phyloP scores from a whole-genome alignment of 1,140 invertebrate genomes.

The Scaptodrosophila lebanonensis region DNA sequence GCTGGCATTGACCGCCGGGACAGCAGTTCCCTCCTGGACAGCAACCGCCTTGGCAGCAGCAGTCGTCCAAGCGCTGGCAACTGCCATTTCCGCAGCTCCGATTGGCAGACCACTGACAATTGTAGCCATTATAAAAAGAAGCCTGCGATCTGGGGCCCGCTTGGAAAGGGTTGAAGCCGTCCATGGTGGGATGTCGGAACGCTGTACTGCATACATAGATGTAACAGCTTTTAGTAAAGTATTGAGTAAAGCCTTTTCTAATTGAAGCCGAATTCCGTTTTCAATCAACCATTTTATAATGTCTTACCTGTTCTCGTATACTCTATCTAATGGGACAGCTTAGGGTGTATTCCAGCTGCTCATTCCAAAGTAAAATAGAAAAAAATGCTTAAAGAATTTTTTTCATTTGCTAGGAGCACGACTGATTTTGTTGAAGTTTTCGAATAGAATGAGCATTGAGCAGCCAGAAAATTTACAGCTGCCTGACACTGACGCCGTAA shows the following conservation, averaged over 20 bases:
- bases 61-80: conserved; percentile 7
- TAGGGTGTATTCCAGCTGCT: conserved; percentile 8
- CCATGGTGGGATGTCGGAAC: no score
- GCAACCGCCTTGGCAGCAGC: neutral
- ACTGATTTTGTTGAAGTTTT: conserved; percentile 10
- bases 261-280: no score
- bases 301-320: no score
- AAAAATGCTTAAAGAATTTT: conserved; percentile 2
- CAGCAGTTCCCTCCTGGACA: conserved; percentile 38
- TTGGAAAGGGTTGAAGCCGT: no score
- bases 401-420: conserved; percentile 14
- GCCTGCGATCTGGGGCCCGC: no score
- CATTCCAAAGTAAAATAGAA: conserved; percentile 9
- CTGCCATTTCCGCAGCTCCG: conserved; percentile 30
- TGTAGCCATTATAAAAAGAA: neutral
- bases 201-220: no score
- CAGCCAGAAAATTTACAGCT: neutral
- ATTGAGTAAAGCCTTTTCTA: no score
- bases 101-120: neutral
- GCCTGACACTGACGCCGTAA: neutral
- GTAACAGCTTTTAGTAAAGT: no score
- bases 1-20: conserved; percentile 20
- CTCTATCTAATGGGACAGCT: no score
- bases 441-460: conserved; percentile 34
- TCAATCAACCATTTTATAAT: no score